Evolutionary conservation across 2,797 vertebrate genomes (phyloP), one percentile per base, ranked within the genome.

Genomic region (Chiloscyllium punctatum): DNA sequence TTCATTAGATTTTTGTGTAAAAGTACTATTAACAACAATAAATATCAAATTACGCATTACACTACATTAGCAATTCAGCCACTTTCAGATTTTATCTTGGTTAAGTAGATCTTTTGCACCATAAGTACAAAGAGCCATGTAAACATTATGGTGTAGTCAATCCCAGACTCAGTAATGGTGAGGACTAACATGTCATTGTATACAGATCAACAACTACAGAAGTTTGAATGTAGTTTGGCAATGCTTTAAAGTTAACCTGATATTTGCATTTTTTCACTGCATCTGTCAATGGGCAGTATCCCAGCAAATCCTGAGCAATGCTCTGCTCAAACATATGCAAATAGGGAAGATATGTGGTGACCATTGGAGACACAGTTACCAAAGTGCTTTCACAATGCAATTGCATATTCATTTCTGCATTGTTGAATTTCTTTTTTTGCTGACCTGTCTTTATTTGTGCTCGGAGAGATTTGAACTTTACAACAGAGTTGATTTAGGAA

Each of bases 81-180:
- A 53, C 94, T 51, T 74, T 51, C 69, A 94, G 48, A 72, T 94
- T 69, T 68, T 69, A 42, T 62, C 87, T 90, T 90, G 53, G 87
- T 18, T 9, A 9, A 62, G 57, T 62, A 62, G 87, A 25, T 72
- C 69, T 94, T 27, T 94, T 94, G 48, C 72, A 21, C 11, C 42
- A 48, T 18, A 42, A 74, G 13, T 74, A 74, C 48, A 94, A 94
- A 33, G 62, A 71, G n/a, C 62, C n/a, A 30, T 71, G 21, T 69
- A 91, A 94, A 92, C 62, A 68, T 71, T 94, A 15, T 11, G 11
- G 91, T 27, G 30, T 66, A 68, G 90, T 92, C 62, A 48, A 0
- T 74, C 9, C 27, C 69, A 94, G 42, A 48, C 72, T 72, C 42
- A 74, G 68, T 51, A 37, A 30, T 27, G 48, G 23, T 3, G 25